Base-by-base conservation (phyloP, 1,140 invertebrate genomes). In the Oncopodura yosiiana region DNA sequence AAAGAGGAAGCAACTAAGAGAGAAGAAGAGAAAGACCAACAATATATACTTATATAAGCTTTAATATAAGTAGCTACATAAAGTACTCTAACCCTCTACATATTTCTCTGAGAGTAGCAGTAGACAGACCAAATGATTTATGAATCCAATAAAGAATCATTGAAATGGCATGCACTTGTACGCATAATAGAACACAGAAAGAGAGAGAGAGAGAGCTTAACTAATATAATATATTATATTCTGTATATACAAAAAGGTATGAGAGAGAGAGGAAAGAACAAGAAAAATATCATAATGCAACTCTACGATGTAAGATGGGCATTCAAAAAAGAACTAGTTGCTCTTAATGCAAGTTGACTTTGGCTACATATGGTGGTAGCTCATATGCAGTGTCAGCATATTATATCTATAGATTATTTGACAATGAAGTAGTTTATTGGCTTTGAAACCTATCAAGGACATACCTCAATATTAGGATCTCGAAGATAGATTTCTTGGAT, bases 401-500 rank as follows among this genome's bases (percentile, higher is more conserved):
- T n/a, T n/a, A n/a, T n/a, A n/a, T n/a, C n/a, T n/a, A n/a, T 8
- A n/a, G 30, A 8, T 34, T n/a, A 34, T 34, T 34, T 34, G 30
- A n/a, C 6, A 34, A 34, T 8, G 8, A 34, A 34, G 8, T 34
- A 34, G n/a, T 34, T 9, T 9, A 34, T 34, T 8, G 30, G 30
- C 14, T n/a, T n/a, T n/a, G n/a, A n/a, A n/a, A n/a, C n/a, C n/a
- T n/a, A n/a, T n/a, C n/a, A n/a, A n/a, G 30, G 46, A 66, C 69
- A 71, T 74, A 82, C 80, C 73, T 81, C 77, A 38, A 80, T 75
- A 39, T 74, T 75, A 43, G 77, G 74, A 68, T 82, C 79, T 29
- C 81, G 70, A 66, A 82, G 78, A 69, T 80, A 81, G 69, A 81
- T 78, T 69, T 81, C 79, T 66, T 81, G 78, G 65, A 77, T 74